Evolutionary conservation across 2,888 invertebrate genomes (phyloP).

Genomic region (Plusia festucae): DNA sequence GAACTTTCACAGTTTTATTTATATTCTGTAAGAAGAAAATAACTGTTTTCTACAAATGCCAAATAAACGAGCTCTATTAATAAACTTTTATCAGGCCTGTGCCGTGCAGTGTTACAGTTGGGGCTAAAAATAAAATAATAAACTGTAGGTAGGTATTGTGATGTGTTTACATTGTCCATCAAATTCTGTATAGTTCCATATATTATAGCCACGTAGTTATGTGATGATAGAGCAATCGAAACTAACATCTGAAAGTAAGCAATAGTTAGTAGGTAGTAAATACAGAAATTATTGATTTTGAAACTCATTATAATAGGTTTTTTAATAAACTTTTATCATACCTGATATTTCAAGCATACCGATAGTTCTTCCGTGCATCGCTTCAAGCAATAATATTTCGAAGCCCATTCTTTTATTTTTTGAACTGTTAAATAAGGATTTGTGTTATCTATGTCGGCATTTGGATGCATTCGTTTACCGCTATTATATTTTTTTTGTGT

Average conservation of each 20-base stretch:
- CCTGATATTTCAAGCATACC: not conserved
- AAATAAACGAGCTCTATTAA: too few relatives aligned
- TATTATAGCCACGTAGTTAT: not conserved
- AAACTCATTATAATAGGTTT: not conserved
- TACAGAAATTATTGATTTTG: too few relatives aligned
- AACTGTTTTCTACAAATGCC: too few relatives aligned
- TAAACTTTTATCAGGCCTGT: too few relatives aligned
- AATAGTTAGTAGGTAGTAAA: not conserved
- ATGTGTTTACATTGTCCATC: not conserved
- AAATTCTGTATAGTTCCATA: not conserved
- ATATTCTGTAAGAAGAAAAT: not conserved
- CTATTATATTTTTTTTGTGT: not conserved
- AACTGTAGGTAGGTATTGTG: too few relatives aligned
- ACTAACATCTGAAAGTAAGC: not conserved
- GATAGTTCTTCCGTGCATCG: not conserved
- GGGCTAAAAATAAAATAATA: too few relatives aligned
- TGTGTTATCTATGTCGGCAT: not conserved
- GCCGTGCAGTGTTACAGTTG: too few relatives aligned
- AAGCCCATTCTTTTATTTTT: not conserved
- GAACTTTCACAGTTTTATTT: not conserved
- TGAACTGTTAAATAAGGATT: not conserved
- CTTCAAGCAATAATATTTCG: not conserved
- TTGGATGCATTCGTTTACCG: not conserved
- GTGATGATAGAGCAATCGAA: not conserved
- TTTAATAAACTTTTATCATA: not conserved